phyloP scores from a whole-genome alignment of 2,113 vertebrate genomes.

The Platichthys stellatus region DNA sequence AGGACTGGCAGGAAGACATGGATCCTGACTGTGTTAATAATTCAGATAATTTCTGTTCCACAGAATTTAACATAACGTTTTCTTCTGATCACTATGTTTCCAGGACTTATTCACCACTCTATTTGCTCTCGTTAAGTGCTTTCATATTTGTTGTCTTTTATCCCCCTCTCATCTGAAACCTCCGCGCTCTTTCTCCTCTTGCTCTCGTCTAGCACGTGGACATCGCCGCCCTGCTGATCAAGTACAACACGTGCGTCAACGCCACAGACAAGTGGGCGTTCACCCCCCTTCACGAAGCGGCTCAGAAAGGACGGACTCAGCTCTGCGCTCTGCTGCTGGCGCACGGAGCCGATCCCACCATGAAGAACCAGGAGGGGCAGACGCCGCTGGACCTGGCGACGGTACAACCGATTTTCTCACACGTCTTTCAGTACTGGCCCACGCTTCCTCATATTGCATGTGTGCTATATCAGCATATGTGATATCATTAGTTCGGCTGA shows the following conservation, averaged over 20 bases:
- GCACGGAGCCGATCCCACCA: constrained; percentile 85
- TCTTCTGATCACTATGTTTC: neutral
- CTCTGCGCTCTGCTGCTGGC: constrained; percentile 85
- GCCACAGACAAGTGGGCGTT: constrained; percentile 88
- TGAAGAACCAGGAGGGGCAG: constrained; percentile 88
- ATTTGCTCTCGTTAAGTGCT: constrained; percentile 9
- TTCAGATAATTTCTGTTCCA: constrained; percentile 33
- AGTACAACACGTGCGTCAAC: constrained; percentile 86
- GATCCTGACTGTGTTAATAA: constrained; percentile 35
- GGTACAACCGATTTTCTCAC: constrained; percentile 56
- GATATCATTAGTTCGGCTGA: neutral
- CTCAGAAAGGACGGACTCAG: constrained; percentile 87
- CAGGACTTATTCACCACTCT: constrained; percentile 9
- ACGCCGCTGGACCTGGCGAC: constrained; percentile 85
- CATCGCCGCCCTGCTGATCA: constrained; percentile 85
- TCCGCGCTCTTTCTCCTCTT: constrained; percentile 26
- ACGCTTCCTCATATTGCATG: neutral
- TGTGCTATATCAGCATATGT: neutral
- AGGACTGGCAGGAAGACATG: constrained; percentile 12
- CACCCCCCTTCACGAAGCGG: constrained; percentile 85
- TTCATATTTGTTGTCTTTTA: constrained; percentile 7
- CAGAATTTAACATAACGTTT: constrained; percentile 2
- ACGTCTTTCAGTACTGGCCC: neutral
- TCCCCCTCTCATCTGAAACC: neutral
- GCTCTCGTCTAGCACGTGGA: constrained; percentile 85